These are phyloP conservation scores for Magallana nippona DNA, from an alignment of 2,888 invertebrate species.

Conservation along the genomic window DNA sequence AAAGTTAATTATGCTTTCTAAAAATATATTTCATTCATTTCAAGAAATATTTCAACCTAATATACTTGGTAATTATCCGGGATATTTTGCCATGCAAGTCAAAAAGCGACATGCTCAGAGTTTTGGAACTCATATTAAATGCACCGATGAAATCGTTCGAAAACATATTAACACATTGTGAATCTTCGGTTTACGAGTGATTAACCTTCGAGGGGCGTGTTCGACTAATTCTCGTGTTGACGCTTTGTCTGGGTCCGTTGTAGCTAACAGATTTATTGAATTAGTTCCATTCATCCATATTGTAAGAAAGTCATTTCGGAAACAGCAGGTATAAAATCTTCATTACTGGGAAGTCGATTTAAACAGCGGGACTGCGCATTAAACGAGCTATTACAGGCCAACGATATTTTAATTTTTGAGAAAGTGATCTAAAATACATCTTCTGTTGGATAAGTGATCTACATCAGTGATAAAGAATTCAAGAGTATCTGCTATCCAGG, in stretches of 20 bases:
- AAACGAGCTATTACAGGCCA: conserved; percentile 28
- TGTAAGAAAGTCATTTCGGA: conserved; percentile 27
- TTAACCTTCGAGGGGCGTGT: conserved; percentile 33
- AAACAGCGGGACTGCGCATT: conserved; percentile 11
- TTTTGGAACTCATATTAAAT: conserved; percentile 2
- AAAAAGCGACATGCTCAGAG: conserved; percentile 1
- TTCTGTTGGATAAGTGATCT: conserved; percentile 15
- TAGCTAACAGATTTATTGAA: conserved; percentile 33
- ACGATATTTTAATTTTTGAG: conserved; percentile 33
- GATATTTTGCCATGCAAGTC: background rate
- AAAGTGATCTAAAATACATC: conserved; percentile 27
- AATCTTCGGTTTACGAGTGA: conserved; percentile 23
- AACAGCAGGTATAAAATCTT: conserved; percentile 30
- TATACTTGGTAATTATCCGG: background rate
- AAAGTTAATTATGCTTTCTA: conserved; percentile 18
- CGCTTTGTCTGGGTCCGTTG: conserved; percentile 29
- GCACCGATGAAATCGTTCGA: conserved; percentile 29
- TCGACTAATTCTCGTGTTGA: conserved; percentile 26
- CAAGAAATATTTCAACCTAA: background rate
- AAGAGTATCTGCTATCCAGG: conserved; percentile 12
- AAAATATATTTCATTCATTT: conserved; percentile 27
- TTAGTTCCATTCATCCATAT: conserved; percentile 32
- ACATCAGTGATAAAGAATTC: conserved; percentile 1
- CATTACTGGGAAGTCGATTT: conserved; percentile 28
- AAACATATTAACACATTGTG: conserved; percentile 32